These are phyloP conservation scores for Margaritifera margaritifera DNA, from an alignment of 2,888 invertebrate species.

Conservation along the genomic window DNA sequence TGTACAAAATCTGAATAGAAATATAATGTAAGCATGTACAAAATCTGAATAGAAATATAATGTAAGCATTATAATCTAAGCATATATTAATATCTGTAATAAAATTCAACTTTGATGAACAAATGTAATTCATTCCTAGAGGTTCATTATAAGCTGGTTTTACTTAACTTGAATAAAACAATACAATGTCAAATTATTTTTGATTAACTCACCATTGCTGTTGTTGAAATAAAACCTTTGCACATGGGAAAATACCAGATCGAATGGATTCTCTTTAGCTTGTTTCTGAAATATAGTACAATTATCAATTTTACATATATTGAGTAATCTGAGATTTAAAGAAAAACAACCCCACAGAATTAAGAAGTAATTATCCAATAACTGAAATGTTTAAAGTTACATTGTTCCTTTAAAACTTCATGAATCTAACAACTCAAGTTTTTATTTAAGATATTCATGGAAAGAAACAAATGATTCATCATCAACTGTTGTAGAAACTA, in stretches of 20 bases:
- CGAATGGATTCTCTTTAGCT: slow-evolving; percentile 70
- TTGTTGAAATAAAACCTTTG: slow-evolving; percentile 73
- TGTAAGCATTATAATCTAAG: too few species aligned
- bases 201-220: slow-evolving; percentile 59
- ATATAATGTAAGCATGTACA: too few species aligned
- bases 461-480: too few species aligned
- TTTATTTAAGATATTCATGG: too few species aligned
- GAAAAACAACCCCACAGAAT: neutral
- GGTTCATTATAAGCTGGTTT: neutral
- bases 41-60: too few species aligned
- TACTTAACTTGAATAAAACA: neutral
- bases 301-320: too few species aligned
- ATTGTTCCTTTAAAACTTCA: neutral
- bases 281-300: slow-evolving; percentile 58
- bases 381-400: neutral
- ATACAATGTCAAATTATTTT: neutral
- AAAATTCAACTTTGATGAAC: too few species aligned
- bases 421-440: too few species aligned
- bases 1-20: too few species aligned
- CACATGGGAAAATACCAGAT: slow-evolving; percentile 59
- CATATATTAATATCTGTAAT: too few species aligned
- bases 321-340: neutral
- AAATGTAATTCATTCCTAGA: too few species aligned
- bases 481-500: too few species aligned
- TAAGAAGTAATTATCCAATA: neutral